Evolutionary conservation across 2,797 vertebrate genomes (phyloP).

Genomic region (Rhinichthys osculus): DNA sequence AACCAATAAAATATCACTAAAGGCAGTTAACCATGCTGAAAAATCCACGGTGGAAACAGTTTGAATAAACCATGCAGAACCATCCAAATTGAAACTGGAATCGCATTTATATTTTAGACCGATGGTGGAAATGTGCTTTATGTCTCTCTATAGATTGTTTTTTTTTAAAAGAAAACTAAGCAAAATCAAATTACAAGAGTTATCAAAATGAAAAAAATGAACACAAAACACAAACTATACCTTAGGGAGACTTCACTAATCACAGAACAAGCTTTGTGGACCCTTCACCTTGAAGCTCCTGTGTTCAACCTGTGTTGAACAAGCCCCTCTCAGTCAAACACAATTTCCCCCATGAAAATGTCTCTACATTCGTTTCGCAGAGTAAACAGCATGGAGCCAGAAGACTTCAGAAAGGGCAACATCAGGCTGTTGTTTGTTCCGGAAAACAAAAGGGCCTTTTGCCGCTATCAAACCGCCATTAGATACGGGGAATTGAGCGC

Average conservation of each 20-base stretch:
- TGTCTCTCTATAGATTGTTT: too few relatives aligned
- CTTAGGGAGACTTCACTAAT: neutral
- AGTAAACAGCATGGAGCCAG: conserved; percentile 66
- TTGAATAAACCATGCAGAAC: neutral
- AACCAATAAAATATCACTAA: neutral
- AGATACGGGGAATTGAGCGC: conserved; percentile 82
- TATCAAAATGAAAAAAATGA: neutral
- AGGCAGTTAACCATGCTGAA: neutral
- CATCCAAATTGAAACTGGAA: neutral
- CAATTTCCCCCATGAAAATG: conserved; percentile 13
- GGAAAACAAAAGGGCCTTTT: conserved; percentile 77
- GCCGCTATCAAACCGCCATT: conserved; percentile 83
- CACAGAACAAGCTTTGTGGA: neutral
- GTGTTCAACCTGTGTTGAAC: conserved; percentile 18
- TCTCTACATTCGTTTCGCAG: conserved; percentile 53
- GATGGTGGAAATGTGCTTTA: too few relatives aligned
- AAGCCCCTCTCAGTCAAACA: conserved; percentile 8
- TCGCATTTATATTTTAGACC: neutral
- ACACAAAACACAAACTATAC: conserved; percentile 1
- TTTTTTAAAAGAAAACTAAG: too few relatives aligned
- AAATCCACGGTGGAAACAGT: neutral
- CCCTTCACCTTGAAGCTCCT: conserved; percentile 17
- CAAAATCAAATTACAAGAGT: neutral
- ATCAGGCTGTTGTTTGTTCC: conserved; percentile 73
- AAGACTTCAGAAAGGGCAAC: conserved; percentile 68